Base-by-base conservation (phyloP, 2,888 invertebrate genomes). In the Drosophila borborema region DNA sequence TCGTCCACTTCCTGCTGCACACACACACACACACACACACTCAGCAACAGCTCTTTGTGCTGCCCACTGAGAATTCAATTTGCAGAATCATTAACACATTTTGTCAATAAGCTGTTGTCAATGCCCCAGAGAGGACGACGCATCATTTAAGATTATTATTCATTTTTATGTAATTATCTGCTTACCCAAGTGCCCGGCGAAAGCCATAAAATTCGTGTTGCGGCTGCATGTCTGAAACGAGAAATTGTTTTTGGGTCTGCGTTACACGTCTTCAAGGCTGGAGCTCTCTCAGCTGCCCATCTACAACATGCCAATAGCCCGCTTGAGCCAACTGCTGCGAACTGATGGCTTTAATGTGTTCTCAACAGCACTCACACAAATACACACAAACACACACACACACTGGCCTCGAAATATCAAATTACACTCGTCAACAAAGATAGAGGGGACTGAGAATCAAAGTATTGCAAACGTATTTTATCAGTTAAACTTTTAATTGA, bases 121-220 rank as follows among this genome's bases (percentile, higher is more conserved):
- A 80, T 77, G 70, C 84, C 74, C 82, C 60, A 63, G 64, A 77
- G 67, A 68, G 41, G 41, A 12, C 43, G 66, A 55, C 51, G 55
- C 63, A 65, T 75, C 86, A 74, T 82, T 72, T 71, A 68, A 80
- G 84, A 84, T 81, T 85, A 86, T 86, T 84, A 85, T 82, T 86
- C 81, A 82, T 84, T 85, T 86, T 85, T 84, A 84, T 86, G 84
- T 85, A 85, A 85, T 85, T 85, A 85, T 84, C 72, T 80, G 69
- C 82, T 82, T 81, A 82, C 76, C 64, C 72, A 61, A 82, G 67
- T 69, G 69, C 55, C 68, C 41, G 28, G 62, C 53, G 20, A 66
- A 48, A 45, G 18, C 70, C 56, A 81, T 72, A 69, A 75, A 67
- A 76, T 60, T 72, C 38, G 8, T 23, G 46, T 46, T 46, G 45